Evolutionary conservation across 2,797 vertebrate species (phyloP).

Genomic region (Ctenosaura bakeri): DNA sequence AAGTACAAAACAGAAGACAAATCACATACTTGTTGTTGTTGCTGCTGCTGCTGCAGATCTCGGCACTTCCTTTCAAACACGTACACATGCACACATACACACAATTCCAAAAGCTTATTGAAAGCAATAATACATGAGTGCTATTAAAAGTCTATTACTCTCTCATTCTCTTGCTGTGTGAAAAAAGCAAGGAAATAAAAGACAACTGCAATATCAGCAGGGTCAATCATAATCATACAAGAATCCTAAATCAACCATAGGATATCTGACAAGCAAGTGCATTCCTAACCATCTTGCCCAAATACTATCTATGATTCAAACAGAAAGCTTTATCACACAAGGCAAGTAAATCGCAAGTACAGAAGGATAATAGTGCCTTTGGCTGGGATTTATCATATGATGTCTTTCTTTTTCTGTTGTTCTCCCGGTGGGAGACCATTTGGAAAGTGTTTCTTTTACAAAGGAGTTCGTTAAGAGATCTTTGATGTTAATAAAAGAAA

Average conservation of each 20-base stretch:
- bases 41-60: background rate
- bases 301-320: background rate
- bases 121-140: background rate
- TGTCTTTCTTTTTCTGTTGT: no score
- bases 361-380: no score
- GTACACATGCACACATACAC: background rate
- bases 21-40: no score
- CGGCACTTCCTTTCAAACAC: conserved; percentile 4
- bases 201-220: conserved; percentile 4
- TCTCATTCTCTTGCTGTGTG: conserved; percentile 4
- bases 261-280: background rate
- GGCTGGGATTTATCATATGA: no score
- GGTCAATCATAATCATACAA: background rate
- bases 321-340: no score
- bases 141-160: conserved; percentile 8
- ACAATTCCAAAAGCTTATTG: conserved; percentile 32
- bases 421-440: no score
- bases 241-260: background rate
- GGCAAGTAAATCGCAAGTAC: no score
- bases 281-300: background rate
- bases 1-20: background rate
- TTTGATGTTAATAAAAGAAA: no score
- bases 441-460: no score
- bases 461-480: no score
- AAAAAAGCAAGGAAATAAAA: conserved; percentile 47